Evolutionary conservation across 2,113 vertebrate genomes (phyloP).

Genomic region (Mesitornis unicolor): DNA sequence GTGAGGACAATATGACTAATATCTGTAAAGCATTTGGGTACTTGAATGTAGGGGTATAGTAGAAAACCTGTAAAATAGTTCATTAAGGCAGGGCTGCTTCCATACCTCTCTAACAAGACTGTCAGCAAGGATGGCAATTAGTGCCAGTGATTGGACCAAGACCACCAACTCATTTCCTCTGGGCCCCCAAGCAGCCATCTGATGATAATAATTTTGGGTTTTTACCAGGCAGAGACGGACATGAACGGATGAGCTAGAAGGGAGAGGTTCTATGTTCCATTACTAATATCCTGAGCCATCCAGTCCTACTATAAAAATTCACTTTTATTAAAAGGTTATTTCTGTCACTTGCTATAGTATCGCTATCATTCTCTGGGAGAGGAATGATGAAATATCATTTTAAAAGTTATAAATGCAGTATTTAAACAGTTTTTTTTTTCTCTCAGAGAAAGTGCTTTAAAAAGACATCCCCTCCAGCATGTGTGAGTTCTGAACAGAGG

Average conservation of each 20-base stretch:
- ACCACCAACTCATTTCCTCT: constrained; percentile 57
- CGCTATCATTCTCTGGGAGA: constrained; percentile 59
- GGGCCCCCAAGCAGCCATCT: constrained; percentile 58
- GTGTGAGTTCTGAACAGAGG: background rate
- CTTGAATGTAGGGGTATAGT: background rate
- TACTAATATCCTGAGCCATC: constrained; percentile 64
- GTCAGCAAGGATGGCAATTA: constrained; percentile 48
- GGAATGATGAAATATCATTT: constrained; percentile 61
- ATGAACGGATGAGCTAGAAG: constrained; percentile 58
- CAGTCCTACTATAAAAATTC: constrained; percentile 66
- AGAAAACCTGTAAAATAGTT: constrained; percentile 19
- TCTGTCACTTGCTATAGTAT: constrained; percentile 63
- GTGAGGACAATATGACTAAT: constrained; percentile 6
- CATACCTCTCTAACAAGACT: background rate
- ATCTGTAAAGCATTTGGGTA: background rate
- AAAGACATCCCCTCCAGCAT: background rate
- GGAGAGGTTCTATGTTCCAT: constrained; percentile 63
- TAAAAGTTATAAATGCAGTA: constrained; percentile 64
- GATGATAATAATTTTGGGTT: constrained; percentile 59
- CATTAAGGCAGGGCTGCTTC: constrained; percentile 25
- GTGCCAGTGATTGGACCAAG: constrained; percentile 58
- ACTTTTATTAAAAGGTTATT: constrained; percentile 71
- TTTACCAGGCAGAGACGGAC: constrained; percentile 44
- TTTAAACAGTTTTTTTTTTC: constrained; percentile 25
- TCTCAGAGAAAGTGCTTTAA: constrained; percentile 16